These are phyloP conservation scores for Orchestia grillus DNA, from an alignment of 1,140 invertebrate species.

Conservation along the genomic window DNA sequence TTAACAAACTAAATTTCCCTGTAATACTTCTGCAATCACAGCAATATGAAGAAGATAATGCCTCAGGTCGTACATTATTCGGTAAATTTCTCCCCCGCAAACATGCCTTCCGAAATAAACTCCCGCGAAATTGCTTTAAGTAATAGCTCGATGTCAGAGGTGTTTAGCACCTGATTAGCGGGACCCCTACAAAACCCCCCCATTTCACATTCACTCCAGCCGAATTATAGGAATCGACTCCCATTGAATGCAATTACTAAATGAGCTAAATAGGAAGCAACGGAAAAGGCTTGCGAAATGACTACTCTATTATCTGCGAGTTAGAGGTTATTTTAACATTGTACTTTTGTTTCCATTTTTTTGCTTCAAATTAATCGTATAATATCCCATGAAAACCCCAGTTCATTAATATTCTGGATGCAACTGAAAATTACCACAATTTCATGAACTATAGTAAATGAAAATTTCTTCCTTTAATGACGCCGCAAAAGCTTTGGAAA, in stretches of 20 bases:
- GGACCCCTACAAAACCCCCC: not conserved
- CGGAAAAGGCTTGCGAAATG: not conserved
- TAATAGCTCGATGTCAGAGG: not conserved
- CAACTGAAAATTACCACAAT: no score
- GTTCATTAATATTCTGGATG: not conserved
- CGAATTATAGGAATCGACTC: not conserved
- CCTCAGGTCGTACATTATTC: not conserved
- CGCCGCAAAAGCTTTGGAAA: no score
- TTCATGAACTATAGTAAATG: no score
- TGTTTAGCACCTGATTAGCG: not conserved
- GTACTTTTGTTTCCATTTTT: not conserved
- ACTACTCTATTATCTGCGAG: not conserved
- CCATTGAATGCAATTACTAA: not conserved
- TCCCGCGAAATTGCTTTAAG: not conserved
- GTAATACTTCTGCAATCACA: not conserved
- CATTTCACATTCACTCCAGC: not conserved
- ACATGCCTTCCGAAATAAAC: not conserved
- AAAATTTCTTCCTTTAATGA: no score
- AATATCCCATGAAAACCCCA: not conserved
- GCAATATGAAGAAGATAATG: not conserved
- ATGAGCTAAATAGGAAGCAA: not conserved
- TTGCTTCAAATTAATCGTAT: not conserved
- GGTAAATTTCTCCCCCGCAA: not conserved
- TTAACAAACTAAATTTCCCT: not conserved
- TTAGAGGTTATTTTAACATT: not conserved